Evolutionary conservation across 2,797 vertebrate genomes (phyloP).

Genomic region (Chaetophractus vellerosus): DNA sequence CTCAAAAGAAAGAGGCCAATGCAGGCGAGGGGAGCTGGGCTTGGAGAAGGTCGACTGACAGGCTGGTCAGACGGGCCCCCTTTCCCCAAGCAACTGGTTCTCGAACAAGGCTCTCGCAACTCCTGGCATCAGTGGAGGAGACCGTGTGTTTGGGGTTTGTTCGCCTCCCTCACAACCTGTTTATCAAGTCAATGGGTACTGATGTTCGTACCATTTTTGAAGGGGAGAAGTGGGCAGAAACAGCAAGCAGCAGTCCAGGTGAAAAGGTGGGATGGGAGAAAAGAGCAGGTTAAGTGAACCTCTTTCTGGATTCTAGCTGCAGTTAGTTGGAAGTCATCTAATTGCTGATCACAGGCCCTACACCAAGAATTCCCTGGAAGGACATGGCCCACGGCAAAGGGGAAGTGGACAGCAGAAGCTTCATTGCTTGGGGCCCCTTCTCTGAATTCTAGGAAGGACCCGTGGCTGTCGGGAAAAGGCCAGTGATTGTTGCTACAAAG

Average conservation of each 20-base stretch:
- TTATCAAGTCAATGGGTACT: not conserved
- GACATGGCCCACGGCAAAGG: not conserved
- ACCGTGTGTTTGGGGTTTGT: constrained; percentile 57
- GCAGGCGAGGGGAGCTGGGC: not conserved
- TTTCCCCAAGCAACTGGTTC: not conserved
- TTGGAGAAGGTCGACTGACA: constrained; percentile 57
- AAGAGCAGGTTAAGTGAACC: not conserved
- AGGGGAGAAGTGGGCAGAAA: constrained; percentile 70
- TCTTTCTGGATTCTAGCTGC: constrained; percentile 44
- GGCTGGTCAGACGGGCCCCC: not conserved
- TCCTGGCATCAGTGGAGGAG: not conserved
- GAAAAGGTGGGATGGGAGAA: constrained; percentile 77
- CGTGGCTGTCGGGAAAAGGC: not conserved
- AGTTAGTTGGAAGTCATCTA: not conserved
- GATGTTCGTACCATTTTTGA: constrained; percentile 31
- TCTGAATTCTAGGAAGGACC: constrained; percentile 12
- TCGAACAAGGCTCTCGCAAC: not conserved
- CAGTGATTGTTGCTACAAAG: not conserved
- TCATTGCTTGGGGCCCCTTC: not conserved
- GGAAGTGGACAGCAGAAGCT: not conserved
- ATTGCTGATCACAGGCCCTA: not conserved
- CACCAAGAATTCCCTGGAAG: not conserved
- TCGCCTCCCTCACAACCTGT: constrained; percentile 61
- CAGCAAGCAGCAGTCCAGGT: constrained; percentile 79
- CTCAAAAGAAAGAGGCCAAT: rapidly evolving